phyloP scores from a whole-genome alignment of 2,797 vertebrate genomes.

The Vipera latastei region DNA sequence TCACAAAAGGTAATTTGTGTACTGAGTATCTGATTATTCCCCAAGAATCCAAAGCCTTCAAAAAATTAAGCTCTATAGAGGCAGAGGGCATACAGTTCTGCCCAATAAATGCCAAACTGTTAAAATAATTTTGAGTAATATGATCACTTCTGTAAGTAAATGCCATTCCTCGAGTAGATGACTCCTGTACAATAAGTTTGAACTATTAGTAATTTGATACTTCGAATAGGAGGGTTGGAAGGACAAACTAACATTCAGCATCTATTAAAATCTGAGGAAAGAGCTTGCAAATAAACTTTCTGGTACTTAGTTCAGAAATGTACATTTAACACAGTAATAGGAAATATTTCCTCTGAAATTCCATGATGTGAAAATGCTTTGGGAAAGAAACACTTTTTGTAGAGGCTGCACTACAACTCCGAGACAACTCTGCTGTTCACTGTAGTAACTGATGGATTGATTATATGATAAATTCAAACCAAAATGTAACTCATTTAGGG shows the following conservation, averaged over 20 bases:
- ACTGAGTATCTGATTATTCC: too few relatives aligned
- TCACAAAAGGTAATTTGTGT: too few relatives aligned
- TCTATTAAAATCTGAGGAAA: background rate
- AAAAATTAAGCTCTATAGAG: too few relatives aligned
- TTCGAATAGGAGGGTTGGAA: background rate
- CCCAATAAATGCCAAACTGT: background rate
- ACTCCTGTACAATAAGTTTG: background rate
- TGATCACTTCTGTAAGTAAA: background rate
- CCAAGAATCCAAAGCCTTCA: too few relatives aligned
- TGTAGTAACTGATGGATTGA: background rate
- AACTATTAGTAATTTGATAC: constrained; percentile 3
- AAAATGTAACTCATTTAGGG: background rate
- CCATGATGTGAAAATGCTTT: background rate
- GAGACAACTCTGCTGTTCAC: background rate
- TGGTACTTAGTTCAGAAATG: background rate
- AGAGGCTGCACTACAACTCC: background rate
- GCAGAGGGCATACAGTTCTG: background rate
- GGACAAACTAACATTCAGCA: background rate
- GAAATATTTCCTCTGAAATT: background rate
- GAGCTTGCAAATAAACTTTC: background rate
- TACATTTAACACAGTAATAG: background rate
- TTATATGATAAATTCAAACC: background rate
- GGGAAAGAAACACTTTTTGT: background rate
- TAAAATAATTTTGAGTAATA: background rate
- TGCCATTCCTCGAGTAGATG: background rate